Evolutionary conservation across 2,797 vertebrate genomes (phyloP).

Genomic region (Gymnoscopelus braueri): DNA sequence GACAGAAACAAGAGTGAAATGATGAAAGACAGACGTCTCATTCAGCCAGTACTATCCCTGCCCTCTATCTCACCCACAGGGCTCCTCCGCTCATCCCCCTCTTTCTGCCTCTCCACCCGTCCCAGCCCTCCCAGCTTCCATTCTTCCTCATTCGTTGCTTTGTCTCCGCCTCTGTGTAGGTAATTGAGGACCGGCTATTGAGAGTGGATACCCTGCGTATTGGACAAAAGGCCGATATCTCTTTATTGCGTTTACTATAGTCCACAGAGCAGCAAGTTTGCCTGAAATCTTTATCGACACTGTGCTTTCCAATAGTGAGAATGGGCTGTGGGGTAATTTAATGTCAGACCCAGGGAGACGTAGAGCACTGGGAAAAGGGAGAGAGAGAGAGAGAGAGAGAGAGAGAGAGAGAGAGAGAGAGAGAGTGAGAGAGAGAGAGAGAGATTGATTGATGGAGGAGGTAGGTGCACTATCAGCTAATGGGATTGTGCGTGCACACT

Average conservation of each 20-base stretch:
- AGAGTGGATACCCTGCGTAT: conserved; percentile 13
- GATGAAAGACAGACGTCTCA: conserved; percentile 53
- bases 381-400: too few relatives aligned
- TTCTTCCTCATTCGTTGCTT: conserved; percentile 5
- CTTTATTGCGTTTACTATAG: conserved; percentile 5
- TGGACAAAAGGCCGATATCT: conserved; percentile 19
- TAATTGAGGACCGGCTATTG: neutral
- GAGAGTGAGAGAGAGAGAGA: too few relatives aligned
- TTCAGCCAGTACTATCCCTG: conserved; percentile 47
- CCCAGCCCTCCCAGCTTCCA: conserved; percentile 36
- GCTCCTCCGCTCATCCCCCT: conserved; percentile 29
- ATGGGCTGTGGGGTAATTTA: conserved; percentile 49
- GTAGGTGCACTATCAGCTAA: conserved; percentile 3
- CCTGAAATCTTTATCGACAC: conserved; percentile 19
- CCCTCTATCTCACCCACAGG: conserved; percentile 41
- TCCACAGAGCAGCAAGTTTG: conserved; percentile 5
- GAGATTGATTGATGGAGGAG: conserved; percentile 29
- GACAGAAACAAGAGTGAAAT: conserved; percentile 27
- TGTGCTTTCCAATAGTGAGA: conserved; percentile 50
- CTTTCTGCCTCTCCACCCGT: conserved; percentile 37
- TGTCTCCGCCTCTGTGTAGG: conserved; percentile 15
- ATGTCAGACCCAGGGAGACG: conserved; percentile 32
- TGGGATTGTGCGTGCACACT: neutral
- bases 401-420: too few relatives aligned
- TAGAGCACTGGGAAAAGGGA: conserved; percentile 35